These are phyloP conservation scores for Tiliqua scincoides DNA, from an alignment of 2,113 vertebrate genomes.

Conservation along the genomic window DNA sequence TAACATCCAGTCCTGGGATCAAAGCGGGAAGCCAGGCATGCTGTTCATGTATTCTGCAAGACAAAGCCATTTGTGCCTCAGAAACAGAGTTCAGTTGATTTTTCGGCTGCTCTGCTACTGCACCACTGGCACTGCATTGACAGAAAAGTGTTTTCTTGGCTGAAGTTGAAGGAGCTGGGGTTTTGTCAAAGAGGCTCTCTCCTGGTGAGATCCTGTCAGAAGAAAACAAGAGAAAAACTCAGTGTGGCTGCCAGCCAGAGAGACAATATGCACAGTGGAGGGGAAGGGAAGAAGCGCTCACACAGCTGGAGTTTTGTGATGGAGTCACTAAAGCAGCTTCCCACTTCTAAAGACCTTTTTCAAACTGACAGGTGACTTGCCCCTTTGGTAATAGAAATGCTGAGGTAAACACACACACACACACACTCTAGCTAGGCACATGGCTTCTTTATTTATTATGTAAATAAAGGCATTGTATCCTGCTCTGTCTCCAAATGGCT, in stretches of 20 bases:
- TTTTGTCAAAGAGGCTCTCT: constrained; percentile 86
- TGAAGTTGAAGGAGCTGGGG: constrained; percentile 58
- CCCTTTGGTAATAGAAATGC: not conserved
- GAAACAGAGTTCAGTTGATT: constrained; percentile 52
- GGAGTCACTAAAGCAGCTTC: not conserved
- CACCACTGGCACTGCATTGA: constrained; percentile 68
- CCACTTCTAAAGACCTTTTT: not conserved
- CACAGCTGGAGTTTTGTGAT: not conserved
- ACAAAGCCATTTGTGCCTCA: constrained; percentile 41
- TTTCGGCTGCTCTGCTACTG: constrained; percentile 8
- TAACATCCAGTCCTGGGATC: constrained; percentile 87
- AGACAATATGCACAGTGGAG: not conserved
- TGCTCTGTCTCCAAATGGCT: not conserved
- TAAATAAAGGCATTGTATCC: not conserved
- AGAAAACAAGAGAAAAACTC: constrained; percentile 35
- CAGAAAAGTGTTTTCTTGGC: constrained; percentile 73
- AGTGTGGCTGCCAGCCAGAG: not conserved
- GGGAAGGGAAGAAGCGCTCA: not conserved
- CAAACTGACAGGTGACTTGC: not conserved
- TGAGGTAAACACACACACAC: not conserved
- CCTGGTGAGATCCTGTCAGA: constrained; percentile 83
- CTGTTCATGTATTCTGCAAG: constrained; percentile 74
- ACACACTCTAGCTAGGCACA: not conserved
- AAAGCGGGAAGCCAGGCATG: constrained; percentile 70
- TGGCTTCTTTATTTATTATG: too few species aligned